Evolutionary conservation across 2,888 invertebrate genomes (phyloP), one percentile per base, ranked within the genome.

Genomic region (Drosophila diplacantha): DNA sequence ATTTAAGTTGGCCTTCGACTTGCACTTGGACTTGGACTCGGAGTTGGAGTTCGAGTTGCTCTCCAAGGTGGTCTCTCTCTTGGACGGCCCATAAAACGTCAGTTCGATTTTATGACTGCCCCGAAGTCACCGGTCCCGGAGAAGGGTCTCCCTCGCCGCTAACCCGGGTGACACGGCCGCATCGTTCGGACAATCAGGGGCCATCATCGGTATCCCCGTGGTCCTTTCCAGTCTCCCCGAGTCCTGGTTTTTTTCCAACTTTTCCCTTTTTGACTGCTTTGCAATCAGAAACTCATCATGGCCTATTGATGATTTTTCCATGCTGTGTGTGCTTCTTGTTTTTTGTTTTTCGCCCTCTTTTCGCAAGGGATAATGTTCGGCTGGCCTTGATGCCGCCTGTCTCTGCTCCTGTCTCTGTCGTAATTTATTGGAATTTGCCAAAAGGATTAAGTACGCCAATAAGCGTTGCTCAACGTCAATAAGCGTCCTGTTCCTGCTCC

Each of bases 391-490:
- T 57, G 63, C 57, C 56, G 64, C 57, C 56, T 49, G 72, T 59
- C 61, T 46, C 53, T 57, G 46, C 60, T 50, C 55, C 56, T 73
- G 73, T 41, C 44, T 18, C 14, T 20, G 44, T 46, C 29, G 76
- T 79, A 79, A 83, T 81, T 81, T 81, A 83, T 81, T 83, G 83
- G 83, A 81, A 81, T 83, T 83, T 76, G 73, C 74, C 80, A 83
- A 83, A 81, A 81, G 80, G 83, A 83, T 81, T 83, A 81, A 81
- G 83, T 81, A 71, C 80, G 83, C 80, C 83, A 83, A 81, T 81
- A 83, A 83, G 83, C 83, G 78, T 82, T 77, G 82, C 81, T 82
- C 73, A 68, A 82, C 79, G 78, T 71, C 83, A 80, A 82, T 81
- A 76, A 74, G 76, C 72, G 77, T 37, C 7, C 32, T 58, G 44